These are phyloP conservation scores for Tupaia tana DNA, from an alignment of 2,113 vertebrate genomes.

Conservation along the genomic window DNA sequence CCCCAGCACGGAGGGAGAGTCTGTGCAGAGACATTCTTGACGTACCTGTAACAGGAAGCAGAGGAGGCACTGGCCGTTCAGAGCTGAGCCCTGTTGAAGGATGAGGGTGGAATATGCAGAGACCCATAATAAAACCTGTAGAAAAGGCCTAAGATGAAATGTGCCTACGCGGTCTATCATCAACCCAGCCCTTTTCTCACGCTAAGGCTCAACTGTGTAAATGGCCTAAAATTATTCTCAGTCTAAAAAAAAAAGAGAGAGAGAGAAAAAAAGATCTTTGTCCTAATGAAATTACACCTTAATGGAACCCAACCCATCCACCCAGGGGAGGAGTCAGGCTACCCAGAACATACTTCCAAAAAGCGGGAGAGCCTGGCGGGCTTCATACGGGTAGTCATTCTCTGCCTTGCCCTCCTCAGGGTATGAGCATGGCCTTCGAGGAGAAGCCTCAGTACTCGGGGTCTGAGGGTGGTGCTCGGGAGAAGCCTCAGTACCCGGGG, in stretches of 20 bases:
- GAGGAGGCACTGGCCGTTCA: no score
- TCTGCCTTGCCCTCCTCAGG: background rate
- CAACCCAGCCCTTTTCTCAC: background rate
- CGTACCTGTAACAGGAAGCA: background rate
- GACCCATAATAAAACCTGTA: background rate
- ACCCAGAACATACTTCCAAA: background rate
- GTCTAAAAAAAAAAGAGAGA: background rate
- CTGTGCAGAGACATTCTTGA: background rate
- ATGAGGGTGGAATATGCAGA: background rate
- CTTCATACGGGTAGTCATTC: background rate
- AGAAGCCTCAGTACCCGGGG: no score
- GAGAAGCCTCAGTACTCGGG: no score
- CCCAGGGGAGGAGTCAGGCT: background rate
- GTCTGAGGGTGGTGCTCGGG: no score
- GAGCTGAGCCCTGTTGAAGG: background rate
- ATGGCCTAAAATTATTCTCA: background rate
- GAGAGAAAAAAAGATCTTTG: background rate
- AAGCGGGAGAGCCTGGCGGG: rapidly evolving
- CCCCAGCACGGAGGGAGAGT: no score
- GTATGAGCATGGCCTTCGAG: no score
- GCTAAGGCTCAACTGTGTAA: background rate
- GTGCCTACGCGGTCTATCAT: no score
- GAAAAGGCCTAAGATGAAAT: background rate
- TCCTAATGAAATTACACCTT: background rate
- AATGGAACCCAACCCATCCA: background rate